Conservation (phyloP, 2,888 invertebrate genomes). For the Hyposoter didymator region DNA sequence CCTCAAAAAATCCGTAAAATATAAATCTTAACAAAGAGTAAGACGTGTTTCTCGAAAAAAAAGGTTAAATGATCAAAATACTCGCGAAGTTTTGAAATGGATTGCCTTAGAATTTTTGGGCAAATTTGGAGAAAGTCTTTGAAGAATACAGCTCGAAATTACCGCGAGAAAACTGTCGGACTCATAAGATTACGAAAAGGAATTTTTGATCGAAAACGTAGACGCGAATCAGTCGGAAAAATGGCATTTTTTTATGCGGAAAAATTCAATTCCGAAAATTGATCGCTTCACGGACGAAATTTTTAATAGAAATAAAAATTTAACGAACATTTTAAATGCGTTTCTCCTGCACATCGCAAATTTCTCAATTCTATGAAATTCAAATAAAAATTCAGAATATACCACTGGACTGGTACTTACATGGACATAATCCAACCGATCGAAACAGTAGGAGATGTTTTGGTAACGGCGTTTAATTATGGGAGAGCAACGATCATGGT, state of each 20-base stretch:
- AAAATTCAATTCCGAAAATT: neutral
- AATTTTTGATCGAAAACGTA: neutral
- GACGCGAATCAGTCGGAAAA: too few species aligned
- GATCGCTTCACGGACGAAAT: neutral
- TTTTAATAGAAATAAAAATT: too few species aligned
- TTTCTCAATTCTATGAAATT: neutral
- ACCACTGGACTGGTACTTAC: slow-evolving; percentile 78
- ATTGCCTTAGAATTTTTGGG: too few species aligned
- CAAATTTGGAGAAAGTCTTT: too few species aligned
- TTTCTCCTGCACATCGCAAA: neutral
- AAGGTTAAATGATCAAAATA: too few species aligned
- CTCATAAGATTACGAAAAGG: neutral
- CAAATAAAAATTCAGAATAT: slow-evolving; percentile 70
- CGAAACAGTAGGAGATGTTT: slow-evolving; percentile 72
- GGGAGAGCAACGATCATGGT: slow-evolving; percentile 73
- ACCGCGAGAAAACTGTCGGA: neutral
- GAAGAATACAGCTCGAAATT: too few species aligned
- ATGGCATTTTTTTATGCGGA: too few species aligned
- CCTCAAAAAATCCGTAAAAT: neutral
- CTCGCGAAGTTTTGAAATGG: too few species aligned
- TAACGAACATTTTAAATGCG: neutral
- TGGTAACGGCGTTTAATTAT: slow-evolving; percentile 75
- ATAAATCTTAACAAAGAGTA: neutral
- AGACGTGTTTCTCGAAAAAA: too few species aligned
- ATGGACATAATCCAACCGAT: slow-evolving; percentile 74